These are phyloP conservation scores for Rhodeus uyekii DNA, from an alignment of 2,797 vertebrate genomes.

Conservation along the genomic window DNA sequence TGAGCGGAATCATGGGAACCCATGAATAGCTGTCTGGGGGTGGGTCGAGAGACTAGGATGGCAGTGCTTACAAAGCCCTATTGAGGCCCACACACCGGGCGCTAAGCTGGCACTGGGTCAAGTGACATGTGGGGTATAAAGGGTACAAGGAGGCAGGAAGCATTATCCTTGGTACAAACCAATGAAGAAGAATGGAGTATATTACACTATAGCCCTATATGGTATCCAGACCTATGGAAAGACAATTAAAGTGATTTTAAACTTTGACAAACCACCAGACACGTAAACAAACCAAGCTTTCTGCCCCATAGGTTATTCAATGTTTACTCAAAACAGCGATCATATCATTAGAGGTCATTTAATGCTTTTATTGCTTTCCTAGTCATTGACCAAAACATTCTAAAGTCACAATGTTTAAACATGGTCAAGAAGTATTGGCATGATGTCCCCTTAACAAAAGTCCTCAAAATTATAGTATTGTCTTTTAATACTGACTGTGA, in stretches of 20 bases:
- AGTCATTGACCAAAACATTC: not conserved
- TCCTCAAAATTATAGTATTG: not conserved
- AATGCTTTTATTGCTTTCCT: not conserved
- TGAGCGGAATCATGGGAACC: conserved; percentile 75
- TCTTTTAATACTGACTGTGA: not conserved
- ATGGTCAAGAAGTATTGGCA: not conserved
- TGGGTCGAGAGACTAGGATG: conserved; percentile 69
- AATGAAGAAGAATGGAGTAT: not conserved
- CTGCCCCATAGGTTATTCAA: not conserved
- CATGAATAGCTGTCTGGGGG: conserved; percentile 73
- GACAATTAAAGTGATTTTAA: not conserved
- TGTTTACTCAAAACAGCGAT: not conserved
- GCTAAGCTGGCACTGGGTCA: conserved; percentile 73
- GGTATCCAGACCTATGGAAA: not conserved
- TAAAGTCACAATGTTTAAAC: not conserved
- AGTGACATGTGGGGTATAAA: conserved; percentile 57
- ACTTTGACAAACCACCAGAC: not conserved
- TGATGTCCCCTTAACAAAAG: not conserved
- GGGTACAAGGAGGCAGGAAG: conserved; percentile 62
- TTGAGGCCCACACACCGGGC: conserved; percentile 71
- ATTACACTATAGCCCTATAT: not conserved
- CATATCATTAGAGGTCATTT: not conserved
- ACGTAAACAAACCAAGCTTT: not conserved
- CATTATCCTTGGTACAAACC: conserved; percentile 70
- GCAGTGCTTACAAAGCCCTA: conserved; percentile 74